Evolutionary conservation across 2,888 invertebrate genomes (phyloP), one percentile per base, ranked within the genome.

Genomic region (Calliopum simillimum): DNA sequence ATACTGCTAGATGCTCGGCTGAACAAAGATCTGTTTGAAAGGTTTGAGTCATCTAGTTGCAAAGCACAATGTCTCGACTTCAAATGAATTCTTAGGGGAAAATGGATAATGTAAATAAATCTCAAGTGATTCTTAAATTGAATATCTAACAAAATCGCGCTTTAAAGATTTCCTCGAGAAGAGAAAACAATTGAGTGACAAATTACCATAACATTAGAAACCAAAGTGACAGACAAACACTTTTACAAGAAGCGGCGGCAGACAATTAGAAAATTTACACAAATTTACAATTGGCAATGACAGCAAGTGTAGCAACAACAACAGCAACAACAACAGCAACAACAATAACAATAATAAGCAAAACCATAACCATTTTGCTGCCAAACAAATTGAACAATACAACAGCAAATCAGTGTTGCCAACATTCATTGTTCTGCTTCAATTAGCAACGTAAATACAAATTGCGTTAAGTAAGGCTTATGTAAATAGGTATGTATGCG

Each of bases 361-460:
- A 71, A 72, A 73, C 75, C 76, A 75, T 72, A 73, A 71, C 73
- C 76, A 75, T 74, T 76, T 74, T 69, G 33, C 33, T 23, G 53
- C 62, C 33, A 33, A n/a, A 8, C 33, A 33, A 33, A 33, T 33
- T 33, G 33, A n/a, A 33, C 33, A 33, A 33, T 2, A 33, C 33
- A 33, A 8, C 33, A 33, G 8, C 33, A 33, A 71, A 71, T 69
- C 68, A 68, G 49, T 46, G 51, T 62, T 67, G 67, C 51, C 70
- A 67, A 61, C 56, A 66, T 69, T 63, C 53, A 43, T 44, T 16
- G 65, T 73, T 73, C 72, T 74, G 75, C 78, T 75, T 76, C 78
- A 78, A 78, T 78, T 78, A 78, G 78, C 77, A 78, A 77, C 76
- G 78, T 77, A 78, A 78, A 78, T 76, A 73, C 68, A 77, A 72